Evolutionary conservation across 1,140 invertebrate species (phyloP).

Genomic region (Medauroidea extradentata): DNA sequence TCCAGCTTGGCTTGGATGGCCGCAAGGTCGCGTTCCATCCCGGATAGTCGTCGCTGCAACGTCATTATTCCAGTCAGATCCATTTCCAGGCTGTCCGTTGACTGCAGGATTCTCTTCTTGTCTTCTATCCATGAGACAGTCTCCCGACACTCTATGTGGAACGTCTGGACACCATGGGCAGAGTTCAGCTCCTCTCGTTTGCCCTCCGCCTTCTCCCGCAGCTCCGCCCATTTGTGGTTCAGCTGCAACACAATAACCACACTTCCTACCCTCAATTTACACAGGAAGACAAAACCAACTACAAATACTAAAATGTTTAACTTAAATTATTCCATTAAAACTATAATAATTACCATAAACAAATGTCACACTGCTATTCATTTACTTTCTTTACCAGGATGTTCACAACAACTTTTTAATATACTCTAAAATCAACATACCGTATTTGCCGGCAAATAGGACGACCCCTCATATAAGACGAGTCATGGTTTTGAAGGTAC

Average conservation of each 20-base stretch:
- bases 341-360: not conserved
- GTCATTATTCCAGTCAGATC: slow-evolving; percentile 86
- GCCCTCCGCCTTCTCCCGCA: slow-evolving; percentile 84
- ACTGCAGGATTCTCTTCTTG: slow-evolving; percentile 94
- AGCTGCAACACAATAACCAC: slow-evolving; percentile 43
- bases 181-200: slow-evolving; percentile 94
- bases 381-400: no score
- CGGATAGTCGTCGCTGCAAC: slow-evolving; percentile 80
- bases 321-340: not conserved
- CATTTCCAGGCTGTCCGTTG: slow-evolving; percentile 89
- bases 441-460: no score
- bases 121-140: slow-evolving; percentile 99
- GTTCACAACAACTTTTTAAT: no score
- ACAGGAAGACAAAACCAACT: not conserved
- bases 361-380: no score
- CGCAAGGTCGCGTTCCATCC: slow-evolving; percentile 97
- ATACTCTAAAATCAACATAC: no score
- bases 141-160: slow-evolving; percentile 99
- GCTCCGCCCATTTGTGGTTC: slow-evolving; percentile 80
- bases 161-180: slow-evolving; percentile 96
- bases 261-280: not conserved
- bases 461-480: no score
- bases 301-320: not conserved
- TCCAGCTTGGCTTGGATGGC: slow-evolving; percentile 97
- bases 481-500: no score